phyloP scores from a whole-genome alignment of 2,888 invertebrate genomes.

The Himalopsyche kuldschensis region DNA sequence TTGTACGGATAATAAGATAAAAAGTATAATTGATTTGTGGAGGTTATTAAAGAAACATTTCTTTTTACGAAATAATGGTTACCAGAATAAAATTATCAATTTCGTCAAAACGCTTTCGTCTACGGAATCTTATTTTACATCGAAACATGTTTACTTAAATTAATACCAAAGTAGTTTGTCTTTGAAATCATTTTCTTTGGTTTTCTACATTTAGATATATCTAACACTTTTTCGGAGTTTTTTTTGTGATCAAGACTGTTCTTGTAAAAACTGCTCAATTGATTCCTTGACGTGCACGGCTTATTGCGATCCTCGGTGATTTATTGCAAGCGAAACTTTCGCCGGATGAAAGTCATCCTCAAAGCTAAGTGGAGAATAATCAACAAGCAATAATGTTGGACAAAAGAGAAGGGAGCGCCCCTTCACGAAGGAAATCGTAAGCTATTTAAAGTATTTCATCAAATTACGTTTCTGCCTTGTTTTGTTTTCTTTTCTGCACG shows the following conservation, averaged over 20 bases:
- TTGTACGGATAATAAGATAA: no score
- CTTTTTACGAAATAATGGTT: no score
- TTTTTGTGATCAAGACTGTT: neutral
- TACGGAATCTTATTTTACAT: no score
- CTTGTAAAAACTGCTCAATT: conserved; percentile 11
- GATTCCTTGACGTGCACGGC: conserved; percentile 32
- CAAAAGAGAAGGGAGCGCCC: neutral
- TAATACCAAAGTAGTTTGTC: no score
- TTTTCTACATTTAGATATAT: no score
- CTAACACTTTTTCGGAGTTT: neutral
- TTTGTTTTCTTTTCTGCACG: neutral
- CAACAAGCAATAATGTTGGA: conserved; percentile 14
- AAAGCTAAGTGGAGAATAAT: conserved; percentile 21
- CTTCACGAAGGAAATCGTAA: neutral
- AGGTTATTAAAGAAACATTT: no score
- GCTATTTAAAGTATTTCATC: neutral
- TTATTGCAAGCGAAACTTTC: conserved; percentile 30
- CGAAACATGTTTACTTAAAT: no score
- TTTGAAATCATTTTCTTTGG: no score
- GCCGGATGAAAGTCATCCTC: conserved; percentile 15
- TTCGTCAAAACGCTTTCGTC: no score
- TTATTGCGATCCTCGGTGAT: conserved; percentile 36
- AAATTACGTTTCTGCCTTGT: neutral
- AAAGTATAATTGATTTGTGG: no score
- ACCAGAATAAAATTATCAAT: no score